A percentile compares a stretch with the other conserved stretches of the same genome.
These are phyloP conservation scores for Nesoenas mayeri DNA, from an alignment of 2,113 vertebrate species.

Conservation along the genomic window DNA sequence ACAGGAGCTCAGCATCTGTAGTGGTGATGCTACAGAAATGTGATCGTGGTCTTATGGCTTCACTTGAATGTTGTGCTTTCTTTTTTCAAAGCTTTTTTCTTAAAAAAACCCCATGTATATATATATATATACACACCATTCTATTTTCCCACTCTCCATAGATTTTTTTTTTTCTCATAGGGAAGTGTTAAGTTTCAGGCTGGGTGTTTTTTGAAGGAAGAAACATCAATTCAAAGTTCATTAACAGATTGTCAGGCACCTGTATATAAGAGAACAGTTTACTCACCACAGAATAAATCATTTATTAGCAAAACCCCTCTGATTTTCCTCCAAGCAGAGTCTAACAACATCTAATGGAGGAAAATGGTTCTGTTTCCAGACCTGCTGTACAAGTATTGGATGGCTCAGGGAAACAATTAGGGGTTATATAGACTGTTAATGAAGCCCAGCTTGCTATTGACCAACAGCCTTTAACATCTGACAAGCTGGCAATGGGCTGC, in stretches of 20 bases:
- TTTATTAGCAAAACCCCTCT: background rate
- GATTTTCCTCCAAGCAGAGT: background rate
- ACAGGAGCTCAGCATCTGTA: conserved; percentile 4
- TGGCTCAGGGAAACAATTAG: background rate
- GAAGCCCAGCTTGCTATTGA: background rate
- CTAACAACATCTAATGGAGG: background rate
- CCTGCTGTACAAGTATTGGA: background rate
- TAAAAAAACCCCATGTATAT: background rate
- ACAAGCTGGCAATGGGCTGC: background rate
- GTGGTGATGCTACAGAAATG: background rate
- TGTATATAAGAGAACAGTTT: background rate
- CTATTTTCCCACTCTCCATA: background rate
- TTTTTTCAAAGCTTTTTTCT: background rate
- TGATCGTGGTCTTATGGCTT: background rate
- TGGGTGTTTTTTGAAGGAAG: background rate
- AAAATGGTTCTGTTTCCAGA: background rate
- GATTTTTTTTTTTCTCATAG: background rate
- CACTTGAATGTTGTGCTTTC: background rate
- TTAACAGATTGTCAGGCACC: background rate
- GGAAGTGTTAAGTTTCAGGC: background rate
- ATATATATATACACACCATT: background rate
- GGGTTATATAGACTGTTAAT: background rate
- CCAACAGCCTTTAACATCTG: background rate
- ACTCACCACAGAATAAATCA: background rate
- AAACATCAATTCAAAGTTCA: background rate